Conservation (phyloP, 2,113 vertebrate genomes). For the Rhadina sibilatrix region DNA sequence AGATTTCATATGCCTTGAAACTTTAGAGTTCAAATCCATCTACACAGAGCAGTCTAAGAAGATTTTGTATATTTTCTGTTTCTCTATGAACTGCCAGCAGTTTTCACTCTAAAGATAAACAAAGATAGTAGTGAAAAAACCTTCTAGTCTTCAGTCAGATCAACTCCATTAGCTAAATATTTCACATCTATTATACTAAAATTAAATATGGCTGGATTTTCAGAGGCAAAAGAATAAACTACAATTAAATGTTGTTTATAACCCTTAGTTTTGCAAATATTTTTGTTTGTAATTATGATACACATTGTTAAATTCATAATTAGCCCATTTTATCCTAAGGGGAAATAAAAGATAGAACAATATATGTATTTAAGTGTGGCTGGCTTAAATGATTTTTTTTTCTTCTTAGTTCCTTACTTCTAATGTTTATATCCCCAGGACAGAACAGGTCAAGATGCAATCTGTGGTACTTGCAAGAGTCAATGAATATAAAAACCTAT, state of each 20-base stretch:
- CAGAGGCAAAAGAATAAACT: neutral
- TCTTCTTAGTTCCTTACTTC: neutral
- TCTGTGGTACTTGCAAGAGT: constrained; percentile 31
- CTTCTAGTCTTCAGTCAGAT: neutral
- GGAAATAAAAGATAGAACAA: neutral
- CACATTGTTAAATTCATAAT: neutral
- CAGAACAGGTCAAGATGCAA: constrained; percentile 7
- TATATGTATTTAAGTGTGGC: neutral
- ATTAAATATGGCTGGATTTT: neutral
- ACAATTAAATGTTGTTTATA: neutral
- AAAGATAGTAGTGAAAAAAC: neutral
- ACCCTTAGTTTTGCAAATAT: neutral
- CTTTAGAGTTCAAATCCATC: neutral
- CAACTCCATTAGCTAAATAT: neutral
- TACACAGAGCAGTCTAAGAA: neutral
- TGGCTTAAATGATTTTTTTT: neutral
- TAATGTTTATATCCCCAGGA: neutral
- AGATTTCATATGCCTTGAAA: neutral
- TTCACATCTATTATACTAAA: neutral
- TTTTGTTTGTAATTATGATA: neutral
- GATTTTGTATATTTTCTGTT: neutral
- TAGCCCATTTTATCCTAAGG: neutral
- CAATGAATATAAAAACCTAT: constrained; percentile 34
- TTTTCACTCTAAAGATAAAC: neutral
- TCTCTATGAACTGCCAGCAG: neutral